Conservation (phyloP, 2,797 vertebrate genomes). For the Phaenicophaeus curvirostris region DNA sequence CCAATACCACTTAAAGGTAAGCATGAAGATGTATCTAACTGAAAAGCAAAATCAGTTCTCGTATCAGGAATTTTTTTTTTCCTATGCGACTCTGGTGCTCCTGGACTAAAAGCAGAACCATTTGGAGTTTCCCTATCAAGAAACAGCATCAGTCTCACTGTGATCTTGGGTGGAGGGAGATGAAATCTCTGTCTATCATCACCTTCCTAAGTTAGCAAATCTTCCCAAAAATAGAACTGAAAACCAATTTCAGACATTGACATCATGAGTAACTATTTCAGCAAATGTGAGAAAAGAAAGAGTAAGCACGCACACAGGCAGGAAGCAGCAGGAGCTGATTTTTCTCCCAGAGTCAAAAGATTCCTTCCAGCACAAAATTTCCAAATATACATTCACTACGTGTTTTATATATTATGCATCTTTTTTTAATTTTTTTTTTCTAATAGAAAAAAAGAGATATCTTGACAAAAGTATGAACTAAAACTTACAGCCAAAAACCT, state of each 20-base stretch:
- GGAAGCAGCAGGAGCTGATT: not conserved
- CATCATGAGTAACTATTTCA: not conserved
- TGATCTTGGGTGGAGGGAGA: not conserved
- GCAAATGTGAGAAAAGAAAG: not conserved
- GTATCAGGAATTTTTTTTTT: not conserved
- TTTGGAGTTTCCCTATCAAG: not conserved
- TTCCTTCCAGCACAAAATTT: not conserved
- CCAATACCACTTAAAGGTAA: not conserved
- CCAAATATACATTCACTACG: not conserved
- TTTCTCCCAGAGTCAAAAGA: not conserved
- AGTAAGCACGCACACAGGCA: not conserved
- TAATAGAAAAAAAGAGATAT: not conserved
- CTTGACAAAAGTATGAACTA: not conserved
- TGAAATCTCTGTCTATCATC: not conserved
- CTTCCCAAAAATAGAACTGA: not conserved
- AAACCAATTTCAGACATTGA: not conserved
- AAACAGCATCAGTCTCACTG: not conserved
- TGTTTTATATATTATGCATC: not conserved
- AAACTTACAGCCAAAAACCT: not conserved
- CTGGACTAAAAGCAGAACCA: not conserved
- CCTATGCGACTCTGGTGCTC: not conserved
- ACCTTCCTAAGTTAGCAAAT: not conserved
- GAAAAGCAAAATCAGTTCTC: not conserved
- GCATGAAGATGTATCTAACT: not conserved
- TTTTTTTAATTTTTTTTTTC: not conserved